phyloP scores from a whole-genome alignment of 2,888 invertebrate genomes.

The Drosophila lacicola region DNA sequence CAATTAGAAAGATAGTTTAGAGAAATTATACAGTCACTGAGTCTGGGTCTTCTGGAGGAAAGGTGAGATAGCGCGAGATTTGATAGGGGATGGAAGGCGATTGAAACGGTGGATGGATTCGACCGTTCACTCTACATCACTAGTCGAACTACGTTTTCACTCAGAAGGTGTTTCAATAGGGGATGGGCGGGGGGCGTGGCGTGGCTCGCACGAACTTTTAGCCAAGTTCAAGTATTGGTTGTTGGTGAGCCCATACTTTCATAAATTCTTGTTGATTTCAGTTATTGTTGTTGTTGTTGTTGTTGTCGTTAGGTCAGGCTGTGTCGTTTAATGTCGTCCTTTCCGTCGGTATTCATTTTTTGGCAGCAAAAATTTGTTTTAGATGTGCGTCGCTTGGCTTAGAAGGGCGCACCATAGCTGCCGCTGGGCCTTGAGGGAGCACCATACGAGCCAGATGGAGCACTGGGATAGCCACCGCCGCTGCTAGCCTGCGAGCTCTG shows the following conservation, averaged over 20 bases:
- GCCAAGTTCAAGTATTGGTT: conserved; percentile 22
- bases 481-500: conserved; percentile 86
- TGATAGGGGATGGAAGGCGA: conserved; percentile 12
- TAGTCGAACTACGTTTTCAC: conserved; percentile 57
- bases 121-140: conserved; percentile 49
- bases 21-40: conserved; percentile 67
- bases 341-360: conserved; percentile 64
- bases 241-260: conserved; percentile 45
- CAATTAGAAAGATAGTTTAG: conserved; percentile 39
- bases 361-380: conserved; percentile 66
- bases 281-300: conserved; percentile 43
- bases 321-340: conserved; percentile 49
- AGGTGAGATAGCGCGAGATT: conserved; percentile 22
- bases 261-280: conserved; percentile 48
- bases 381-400: conserved; percentile 49
- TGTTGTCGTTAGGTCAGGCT: conserved; percentile 45
- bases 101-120: conserved; percentile 23
- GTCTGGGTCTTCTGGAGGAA: conserved; percentile 24
- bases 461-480: conserved; percentile 85
- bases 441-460: conserved; percentile 87
- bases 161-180: conserved; percentile 31
- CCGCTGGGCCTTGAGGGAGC: conserved; percentile 88
- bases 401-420: conserved; percentile 88
- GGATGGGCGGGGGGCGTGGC: conserved; percentile 42
- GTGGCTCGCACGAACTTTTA: conserved; percentile 42